Percentiles rank a stretch among this genome's conserved stretches.
These are phyloP conservation scores for Psophia crepitans DNA, from an alignment of 2,113 vertebrate species.

Conservation along the genomic window DNA sequence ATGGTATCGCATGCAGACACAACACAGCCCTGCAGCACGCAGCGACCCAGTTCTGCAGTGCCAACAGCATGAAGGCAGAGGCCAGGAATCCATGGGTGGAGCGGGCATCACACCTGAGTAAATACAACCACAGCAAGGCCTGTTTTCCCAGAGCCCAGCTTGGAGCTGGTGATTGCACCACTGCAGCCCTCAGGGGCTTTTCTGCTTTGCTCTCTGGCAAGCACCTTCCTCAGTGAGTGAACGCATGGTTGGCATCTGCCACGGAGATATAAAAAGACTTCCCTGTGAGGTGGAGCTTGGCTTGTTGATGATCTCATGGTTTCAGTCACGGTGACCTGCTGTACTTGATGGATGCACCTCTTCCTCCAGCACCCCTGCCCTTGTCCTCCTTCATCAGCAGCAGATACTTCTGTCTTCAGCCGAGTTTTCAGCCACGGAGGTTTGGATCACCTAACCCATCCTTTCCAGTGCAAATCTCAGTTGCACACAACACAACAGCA, in stretches of 20 bases:
- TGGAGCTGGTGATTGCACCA: background rate
- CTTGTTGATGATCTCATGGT: background rate
- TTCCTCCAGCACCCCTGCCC: background rate
- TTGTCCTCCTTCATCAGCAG: background rate
- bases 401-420: background rate
- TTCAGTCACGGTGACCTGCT: background rate
- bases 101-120: background rate
- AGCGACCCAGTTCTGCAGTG: background rate
- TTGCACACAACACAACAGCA: background rate
- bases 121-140: background rate
- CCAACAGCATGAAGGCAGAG: background rate
- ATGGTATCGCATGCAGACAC: background rate
- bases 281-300: background rate
- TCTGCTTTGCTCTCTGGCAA: background rate
- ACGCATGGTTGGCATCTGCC: background rate
- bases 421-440: background rate
- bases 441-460: background rate
- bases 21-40: background rate
- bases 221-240: background rate
- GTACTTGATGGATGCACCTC: background rate
- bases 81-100: conserved; percentile 30
- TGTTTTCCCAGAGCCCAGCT: background rate
- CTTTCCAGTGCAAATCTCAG: background rate
- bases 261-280: background rate
- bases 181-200: background rate